Conservation (phyloP, 1,140 invertebrate genomes). For the Ips nitidus region DNA sequence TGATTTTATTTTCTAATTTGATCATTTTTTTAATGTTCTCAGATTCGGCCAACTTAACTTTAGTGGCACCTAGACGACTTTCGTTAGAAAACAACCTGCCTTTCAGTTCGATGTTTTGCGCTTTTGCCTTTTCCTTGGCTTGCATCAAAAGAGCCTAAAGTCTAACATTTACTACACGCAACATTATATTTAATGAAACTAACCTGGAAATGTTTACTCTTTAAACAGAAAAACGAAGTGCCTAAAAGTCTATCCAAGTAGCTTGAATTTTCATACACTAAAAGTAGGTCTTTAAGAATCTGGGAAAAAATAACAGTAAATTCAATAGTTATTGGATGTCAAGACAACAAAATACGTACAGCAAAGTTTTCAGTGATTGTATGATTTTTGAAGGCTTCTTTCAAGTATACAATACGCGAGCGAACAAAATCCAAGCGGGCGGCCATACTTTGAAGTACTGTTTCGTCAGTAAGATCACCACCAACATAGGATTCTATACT, state of each 20-base stretch:
- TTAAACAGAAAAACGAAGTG: conserved; percentile 72
- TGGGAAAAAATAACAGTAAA: conserved; percentile 47
- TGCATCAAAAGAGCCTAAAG: conserved; percentile 40
- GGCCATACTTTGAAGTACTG: conserved; percentile 48
- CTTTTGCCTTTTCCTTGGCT: conserved; percentile 48
- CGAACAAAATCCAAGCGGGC: conserved; percentile 49
- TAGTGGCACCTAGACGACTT: conserved; percentile 34
- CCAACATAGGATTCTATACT: conserved; percentile 58
- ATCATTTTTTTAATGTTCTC: conserved; percentile 50
- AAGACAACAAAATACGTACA: conserved; percentile 36
- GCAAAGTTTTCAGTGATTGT: conserved; percentile 45
- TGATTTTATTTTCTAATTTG: conserved; percentile 47
- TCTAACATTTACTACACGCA: background rate
- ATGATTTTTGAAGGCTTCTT: conserved; percentile 45
- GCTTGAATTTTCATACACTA: conserved; percentile 84
- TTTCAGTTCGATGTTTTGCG: conserved; percentile 45
- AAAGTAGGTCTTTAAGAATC: conserved; percentile 74
- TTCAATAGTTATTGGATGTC: conserved; percentile 7
- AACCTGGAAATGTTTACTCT: conserved; percentile 49
- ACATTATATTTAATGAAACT: background rate
- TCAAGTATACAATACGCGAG: conserved; percentile 46
- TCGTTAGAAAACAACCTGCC: conserved; percentile 46
- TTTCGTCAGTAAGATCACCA: conserved; percentile 48
- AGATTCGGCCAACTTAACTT: conserved; percentile 46
- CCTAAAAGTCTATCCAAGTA: conserved; percentile 82